Evolutionary conservation across 2,113 vertebrate genomes (phyloP).

Genomic region (Takifugu bimaculatus): DNA sequence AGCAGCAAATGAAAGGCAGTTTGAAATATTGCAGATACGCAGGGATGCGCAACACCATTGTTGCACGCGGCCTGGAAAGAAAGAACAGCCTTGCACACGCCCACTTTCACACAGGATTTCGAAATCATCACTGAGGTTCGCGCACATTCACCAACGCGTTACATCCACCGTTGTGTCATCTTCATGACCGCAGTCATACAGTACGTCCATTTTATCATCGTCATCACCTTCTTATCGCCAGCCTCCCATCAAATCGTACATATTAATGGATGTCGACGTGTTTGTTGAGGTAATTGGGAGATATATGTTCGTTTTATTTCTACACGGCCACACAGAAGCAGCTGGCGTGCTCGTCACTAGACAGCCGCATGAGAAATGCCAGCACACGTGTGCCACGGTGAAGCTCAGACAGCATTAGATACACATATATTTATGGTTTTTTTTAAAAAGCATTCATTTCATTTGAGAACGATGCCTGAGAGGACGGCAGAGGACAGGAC

Average conservation of each 20-base stretch:
- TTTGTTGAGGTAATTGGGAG: not conserved
- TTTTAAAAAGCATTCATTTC: constrained; percentile 1
- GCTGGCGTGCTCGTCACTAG: not conserved
- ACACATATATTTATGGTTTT: too few species aligned
- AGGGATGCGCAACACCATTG: constrained; percentile 21
- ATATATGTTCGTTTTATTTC: not conserved
- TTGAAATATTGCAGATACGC: constrained; percentile 5
- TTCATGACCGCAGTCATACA: constrained; percentile 26
- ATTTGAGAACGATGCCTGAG: not conserved
- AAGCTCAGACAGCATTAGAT: constrained; percentile 5
- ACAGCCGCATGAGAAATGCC: not conserved
- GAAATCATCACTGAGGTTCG: not conserved
- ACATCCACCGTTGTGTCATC: constrained; percentile 17
- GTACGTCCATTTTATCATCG: constrained; percentile 9
- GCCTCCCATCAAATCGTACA: constrained; percentile 23
- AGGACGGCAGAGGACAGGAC: constrained; percentile 11
- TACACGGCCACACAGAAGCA: constrained; percentile 12
- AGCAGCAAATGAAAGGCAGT: constrained; percentile 66
- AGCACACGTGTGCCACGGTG: not conserved
- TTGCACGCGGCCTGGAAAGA: constrained; percentile 37
- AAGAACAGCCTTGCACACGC: constrained; percentile 36
- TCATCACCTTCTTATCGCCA: constrained; percentile 4
- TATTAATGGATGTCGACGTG: not conserved
- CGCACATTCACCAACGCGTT: not conserved
- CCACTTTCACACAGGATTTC: constrained; percentile 14